phyloP scores from a whole-genome alignment of 2,888 invertebrate species.

The Papilio elwesi region DNA sequence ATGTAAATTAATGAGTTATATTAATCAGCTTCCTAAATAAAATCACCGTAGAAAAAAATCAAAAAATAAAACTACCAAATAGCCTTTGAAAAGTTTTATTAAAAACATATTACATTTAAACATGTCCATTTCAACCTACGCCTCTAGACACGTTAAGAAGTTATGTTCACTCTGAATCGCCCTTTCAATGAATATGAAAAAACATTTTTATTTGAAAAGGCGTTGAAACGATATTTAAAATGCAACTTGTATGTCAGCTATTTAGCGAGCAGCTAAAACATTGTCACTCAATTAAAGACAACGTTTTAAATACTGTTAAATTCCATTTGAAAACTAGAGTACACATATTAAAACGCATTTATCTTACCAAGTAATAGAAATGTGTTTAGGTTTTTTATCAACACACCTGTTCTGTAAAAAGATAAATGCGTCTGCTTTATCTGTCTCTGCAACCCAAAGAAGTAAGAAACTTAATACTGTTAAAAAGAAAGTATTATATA shows the following conservation, averaged over 20 bases:
- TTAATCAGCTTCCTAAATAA: too few relatives aligned
- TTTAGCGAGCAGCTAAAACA: not conserved
- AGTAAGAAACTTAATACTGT: not conserved
- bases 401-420: too few relatives aligned
- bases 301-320: not conserved
- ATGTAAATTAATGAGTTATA: too few relatives aligned
- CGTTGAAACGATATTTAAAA: conserved; percentile 2
- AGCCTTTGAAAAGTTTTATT: conserved; percentile 7
- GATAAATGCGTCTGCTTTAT: too few relatives aligned
- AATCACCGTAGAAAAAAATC: not conserved
- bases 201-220: not conserved
- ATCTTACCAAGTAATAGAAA: not conserved
- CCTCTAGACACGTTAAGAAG: conserved; percentile 11
- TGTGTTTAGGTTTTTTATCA: too few relatives aligned
- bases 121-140: conserved; percentile 5
- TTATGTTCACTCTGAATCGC: conserved; percentile 9
- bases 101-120: conserved; percentile 18
- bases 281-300: not conserved
- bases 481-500: not conserved
- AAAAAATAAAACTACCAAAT: conserved; percentile 10
- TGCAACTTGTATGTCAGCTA: conserved; percentile 3
- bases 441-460: too few relatives aligned
- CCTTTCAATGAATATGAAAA: not conserved
- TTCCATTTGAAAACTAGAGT: not conserved
- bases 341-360: not conserved